A percentile compares a stretch with the other conserved stretches of the same genome.
Conservation (phyloP, 2,888 invertebrate species). For the Drosophila hamatofila region DNA sequence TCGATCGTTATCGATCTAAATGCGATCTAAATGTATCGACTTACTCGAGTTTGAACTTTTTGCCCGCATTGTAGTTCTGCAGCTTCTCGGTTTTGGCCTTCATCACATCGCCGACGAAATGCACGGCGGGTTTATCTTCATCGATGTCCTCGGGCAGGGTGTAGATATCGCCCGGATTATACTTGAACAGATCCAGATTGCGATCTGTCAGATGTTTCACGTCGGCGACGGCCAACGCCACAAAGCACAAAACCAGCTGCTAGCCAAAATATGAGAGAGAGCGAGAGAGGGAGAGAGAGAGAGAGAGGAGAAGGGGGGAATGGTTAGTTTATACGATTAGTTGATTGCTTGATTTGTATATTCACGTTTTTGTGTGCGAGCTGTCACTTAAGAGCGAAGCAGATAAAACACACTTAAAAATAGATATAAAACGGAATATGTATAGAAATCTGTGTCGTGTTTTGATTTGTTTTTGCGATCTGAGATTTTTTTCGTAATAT, state of each 20-base stretch:
- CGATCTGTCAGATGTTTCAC: conserved; percentile 81
- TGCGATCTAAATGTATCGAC: conserved; percentile 39
- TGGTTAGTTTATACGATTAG: conserved; percentile 31
- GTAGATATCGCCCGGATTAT: conserved; percentile 83
- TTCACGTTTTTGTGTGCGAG: conserved; percentile 19
- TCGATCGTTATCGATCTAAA: background rate
- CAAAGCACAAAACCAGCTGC: conserved; percentile 72
- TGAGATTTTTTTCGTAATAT: conserved; percentile 13
- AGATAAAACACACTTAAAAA: conserved; percentile 1
- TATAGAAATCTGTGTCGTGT: conserved; percentile 40
- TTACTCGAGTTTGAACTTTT: conserved; percentile 84
- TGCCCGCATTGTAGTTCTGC: conserved; percentile 82
- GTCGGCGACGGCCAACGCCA: conserved; percentile 75
- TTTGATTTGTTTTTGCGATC: conserved; percentile 4
- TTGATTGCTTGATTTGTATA: conserved; percentile 40
- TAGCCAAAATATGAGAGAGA: background rate
- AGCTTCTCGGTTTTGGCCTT: conserved; percentile 83
- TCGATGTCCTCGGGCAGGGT: conserved; percentile 84
- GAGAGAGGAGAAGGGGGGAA: background rate
- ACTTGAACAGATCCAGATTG: conserved; percentile 83
- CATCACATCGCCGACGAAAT: conserved; percentile 83
- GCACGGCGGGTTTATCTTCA: conserved; percentile 83
- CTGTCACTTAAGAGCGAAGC: conserved; percentile 46
- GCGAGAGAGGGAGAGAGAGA: background rate
- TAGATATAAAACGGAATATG: conserved; percentile 29